phyloP scores from a whole-genome alignment of 2,888 invertebrate genomes.

The Leptinotarsa rubiginosa region DNA sequence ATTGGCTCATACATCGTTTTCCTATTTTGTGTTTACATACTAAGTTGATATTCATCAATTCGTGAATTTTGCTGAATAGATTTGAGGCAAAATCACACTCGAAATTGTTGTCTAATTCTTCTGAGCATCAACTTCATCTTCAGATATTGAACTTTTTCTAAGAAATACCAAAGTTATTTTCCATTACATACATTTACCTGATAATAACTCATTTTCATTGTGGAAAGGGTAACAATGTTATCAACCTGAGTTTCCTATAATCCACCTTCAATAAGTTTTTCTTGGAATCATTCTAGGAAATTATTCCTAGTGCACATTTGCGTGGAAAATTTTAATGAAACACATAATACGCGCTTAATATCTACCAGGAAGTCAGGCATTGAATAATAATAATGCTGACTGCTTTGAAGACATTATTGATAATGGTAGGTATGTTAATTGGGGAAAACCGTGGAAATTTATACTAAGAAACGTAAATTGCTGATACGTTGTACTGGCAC shows the following conservation, averaged over 20 bases:
- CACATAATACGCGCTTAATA: not conserved
- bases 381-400: not conserved
- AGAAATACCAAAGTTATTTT: no score
- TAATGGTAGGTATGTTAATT: not conserved
- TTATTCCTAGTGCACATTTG: not conserved
- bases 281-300: not conserved
- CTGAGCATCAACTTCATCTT: no score
- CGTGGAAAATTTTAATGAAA: slow-evolving; percentile 12
- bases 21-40: no score
- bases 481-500: not conserved
- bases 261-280: not conserved
- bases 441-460: slow-evolving; percentile 6
- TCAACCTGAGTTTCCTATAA: not conserved
- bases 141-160: no score
- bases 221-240: not conserved
- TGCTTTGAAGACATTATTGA: slow-evolving; percentile 2
- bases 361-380: not conserved
- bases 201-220: no score
- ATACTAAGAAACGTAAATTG: not conserved
- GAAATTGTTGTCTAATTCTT: no score
- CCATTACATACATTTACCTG: no score
- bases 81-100: no score
- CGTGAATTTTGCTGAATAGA: no score
- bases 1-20: no score
- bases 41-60: no score